Conservation (phyloP, 2,113 vertebrate species). For the Albula glossodonta region DNA sequence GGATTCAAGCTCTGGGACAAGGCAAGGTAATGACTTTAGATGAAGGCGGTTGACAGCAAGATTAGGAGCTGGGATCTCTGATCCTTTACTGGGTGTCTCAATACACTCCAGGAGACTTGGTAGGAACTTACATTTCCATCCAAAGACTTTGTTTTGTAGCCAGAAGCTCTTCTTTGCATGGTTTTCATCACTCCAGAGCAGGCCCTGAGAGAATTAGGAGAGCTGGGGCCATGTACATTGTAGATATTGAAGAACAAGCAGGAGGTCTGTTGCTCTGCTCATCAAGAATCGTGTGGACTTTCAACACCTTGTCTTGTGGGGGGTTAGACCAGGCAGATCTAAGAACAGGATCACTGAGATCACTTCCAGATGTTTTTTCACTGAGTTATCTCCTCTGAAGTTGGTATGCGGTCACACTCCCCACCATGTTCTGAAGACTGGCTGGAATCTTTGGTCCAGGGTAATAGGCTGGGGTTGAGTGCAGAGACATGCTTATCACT, state of each 20-base stretch:
- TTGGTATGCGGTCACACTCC: neutral
- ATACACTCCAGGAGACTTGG: conserved; percentile 2
- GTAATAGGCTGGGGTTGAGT: neutral
- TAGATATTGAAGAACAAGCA: neutral
- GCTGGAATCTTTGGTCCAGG: neutral
- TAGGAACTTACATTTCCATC: neutral
- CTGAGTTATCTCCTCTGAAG: neutral
- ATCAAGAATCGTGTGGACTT: neutral
- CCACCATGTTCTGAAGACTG: neutral
- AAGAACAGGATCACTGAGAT: neutral
- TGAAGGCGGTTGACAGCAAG: neutral
- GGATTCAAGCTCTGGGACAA: conserved; percentile 1
- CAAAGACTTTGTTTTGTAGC: neutral
- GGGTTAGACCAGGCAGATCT: neutral
- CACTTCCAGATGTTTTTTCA: neutral
- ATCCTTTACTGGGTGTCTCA: neutral
- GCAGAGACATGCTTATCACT: conserved; percentile 2
- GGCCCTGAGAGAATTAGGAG: neutral
- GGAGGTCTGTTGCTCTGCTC: neutral
- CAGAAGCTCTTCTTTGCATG: neutral
- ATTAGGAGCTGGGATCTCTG: neutral
- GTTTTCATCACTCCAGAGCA: neutral
- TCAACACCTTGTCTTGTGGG: neutral
- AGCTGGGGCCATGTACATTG: neutral
- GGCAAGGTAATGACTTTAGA: neutral